Evolutionary conservation across 2,888 invertebrate genomes (phyloP).

Genomic region (Altica lythri): DNA sequence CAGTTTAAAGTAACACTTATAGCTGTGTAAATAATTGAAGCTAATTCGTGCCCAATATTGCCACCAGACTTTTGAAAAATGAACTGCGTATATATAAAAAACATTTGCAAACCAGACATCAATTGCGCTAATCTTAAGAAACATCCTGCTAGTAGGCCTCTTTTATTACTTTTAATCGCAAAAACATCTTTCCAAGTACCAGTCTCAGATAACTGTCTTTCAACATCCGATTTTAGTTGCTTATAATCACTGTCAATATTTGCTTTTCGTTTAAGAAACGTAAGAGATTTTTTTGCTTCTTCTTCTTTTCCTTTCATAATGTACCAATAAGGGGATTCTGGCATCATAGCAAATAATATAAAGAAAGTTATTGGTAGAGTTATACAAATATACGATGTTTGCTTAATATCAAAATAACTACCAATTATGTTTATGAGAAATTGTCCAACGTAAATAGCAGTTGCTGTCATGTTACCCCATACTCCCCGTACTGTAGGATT

Average conservation of each 20-base stretch:
- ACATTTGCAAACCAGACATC: conserved; percentile 43
- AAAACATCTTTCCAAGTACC: conserved; percentile 48
- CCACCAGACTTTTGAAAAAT: conserved; percentile 49
- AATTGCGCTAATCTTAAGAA: conserved; percentile 47
- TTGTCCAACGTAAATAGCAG: conserved; percentile 7
- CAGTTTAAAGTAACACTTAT: conserved; percentile 35
- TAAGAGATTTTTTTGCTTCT: conserved; percentile 41
- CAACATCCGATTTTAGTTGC: conserved; percentile 42
- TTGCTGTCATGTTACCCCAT: conserved; percentile 22
- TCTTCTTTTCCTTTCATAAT: conserved; percentile 40
- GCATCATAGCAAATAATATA: conserved; percentile 63
- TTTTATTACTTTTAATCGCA: conserved; percentile 44
- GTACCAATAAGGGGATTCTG: conserved; percentile 59
- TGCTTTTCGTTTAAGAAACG: conserved; percentile 37
- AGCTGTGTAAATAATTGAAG: conserved; percentile 38
- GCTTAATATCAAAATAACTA: conserved; percentile 54
- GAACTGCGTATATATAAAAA: conserved; percentile 45
- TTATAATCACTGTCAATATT: conserved; percentile 43
- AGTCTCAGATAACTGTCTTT: conserved; percentile 48
- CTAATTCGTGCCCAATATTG: conserved; percentile 30
- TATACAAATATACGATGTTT: conserved; percentile 62
- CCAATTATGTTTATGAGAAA: conserved; percentile 15
- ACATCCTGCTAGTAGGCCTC: conserved; percentile 43
- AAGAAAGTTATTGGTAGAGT: conserved; percentile 63
- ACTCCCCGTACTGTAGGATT: conserved; percentile 22